Evolutionary conservation across 2,113 vertebrate genomes (phyloP).

Genomic region (Bombycilla garrulus): DNA sequence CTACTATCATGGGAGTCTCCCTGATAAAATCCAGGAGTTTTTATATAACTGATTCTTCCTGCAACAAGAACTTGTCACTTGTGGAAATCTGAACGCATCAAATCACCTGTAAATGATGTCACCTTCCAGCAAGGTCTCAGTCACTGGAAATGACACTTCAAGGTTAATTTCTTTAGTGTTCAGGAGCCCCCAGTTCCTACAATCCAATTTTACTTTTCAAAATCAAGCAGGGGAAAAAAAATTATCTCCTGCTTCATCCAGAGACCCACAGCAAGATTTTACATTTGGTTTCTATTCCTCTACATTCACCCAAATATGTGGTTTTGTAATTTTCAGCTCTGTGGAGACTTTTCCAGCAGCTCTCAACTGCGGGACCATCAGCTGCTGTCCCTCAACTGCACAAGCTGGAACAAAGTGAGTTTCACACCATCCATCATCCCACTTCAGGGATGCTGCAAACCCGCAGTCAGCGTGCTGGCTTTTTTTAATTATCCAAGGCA

Average conservation of each 20-base stretch:
- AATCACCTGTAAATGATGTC: neutral
- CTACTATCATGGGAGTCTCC: neutral
- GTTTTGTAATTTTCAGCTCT: neutral
- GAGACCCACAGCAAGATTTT: neutral
- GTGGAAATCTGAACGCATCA: neutral
- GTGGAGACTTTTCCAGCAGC: neutral
- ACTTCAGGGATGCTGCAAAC: neutral
- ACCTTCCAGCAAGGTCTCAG: neutral
- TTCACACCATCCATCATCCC: neutral
- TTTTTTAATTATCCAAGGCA: neutral
- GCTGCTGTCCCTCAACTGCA: neutral
- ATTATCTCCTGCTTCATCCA: neutral
- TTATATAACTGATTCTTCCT: neutral
- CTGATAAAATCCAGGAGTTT: neutral
- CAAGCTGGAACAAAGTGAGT: neutral
- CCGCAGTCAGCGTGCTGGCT: neutral
- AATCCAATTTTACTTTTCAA: neutral
- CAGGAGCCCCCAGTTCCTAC: neutral
- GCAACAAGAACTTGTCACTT: neutral
- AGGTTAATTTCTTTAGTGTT: neutral
- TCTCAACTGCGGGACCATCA: fast-evolving
- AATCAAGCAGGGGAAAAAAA: neutral
- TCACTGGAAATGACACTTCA: neutral
- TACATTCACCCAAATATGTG: neutral
- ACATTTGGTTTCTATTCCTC: neutral